Conservation (phyloP, 2,888 invertebrate genomes). For the Colletes collaris region DNA sequence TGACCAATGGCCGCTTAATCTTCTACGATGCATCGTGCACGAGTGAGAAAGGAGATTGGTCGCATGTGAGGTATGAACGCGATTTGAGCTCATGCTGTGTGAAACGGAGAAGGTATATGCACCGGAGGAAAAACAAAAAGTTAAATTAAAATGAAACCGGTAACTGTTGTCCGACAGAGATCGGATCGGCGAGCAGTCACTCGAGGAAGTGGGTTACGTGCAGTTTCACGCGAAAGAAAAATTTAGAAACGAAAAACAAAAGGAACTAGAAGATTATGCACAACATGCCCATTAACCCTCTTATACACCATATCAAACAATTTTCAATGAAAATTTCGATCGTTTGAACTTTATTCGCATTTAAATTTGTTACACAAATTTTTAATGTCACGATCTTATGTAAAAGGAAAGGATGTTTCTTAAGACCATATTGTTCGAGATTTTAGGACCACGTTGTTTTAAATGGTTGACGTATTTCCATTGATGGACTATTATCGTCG, state of each 20-base stretch:
- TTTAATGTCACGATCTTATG: too few relatives aligned
- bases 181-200: constrained; percentile 15
- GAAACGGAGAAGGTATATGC: constrained; percentile 22
- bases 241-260: not conserved
- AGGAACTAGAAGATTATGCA: not conserved
- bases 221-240: not conserved
- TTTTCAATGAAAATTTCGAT: too few relatives aligned
- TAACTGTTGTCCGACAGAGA: constrained; percentile 36
- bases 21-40: constrained; percentile 11
- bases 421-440: too few relatives aligned
- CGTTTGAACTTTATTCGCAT: too few relatives aligned
- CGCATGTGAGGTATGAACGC: constrained; percentile 38
- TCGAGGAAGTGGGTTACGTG: constrained; percentile 33
- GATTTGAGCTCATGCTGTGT: constrained; percentile 10
- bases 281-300: too few relatives aligned
- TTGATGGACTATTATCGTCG: too few relatives aligned
- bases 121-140: constrained; percentile 25
- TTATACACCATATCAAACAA: not conserved
- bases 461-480: too few relatives aligned
- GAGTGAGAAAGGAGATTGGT: constrained; percentile 44
- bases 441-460: too few relatives aligned
- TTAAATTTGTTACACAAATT: too few relatives aligned
- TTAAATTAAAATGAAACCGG: constrained; percentile 59
- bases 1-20: constrained; percentile 22
- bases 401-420: too few relatives aligned